Conservation (phyloP, 2,797 vertebrate genomes). For the Pseudomugil gertrudae region DNA sequence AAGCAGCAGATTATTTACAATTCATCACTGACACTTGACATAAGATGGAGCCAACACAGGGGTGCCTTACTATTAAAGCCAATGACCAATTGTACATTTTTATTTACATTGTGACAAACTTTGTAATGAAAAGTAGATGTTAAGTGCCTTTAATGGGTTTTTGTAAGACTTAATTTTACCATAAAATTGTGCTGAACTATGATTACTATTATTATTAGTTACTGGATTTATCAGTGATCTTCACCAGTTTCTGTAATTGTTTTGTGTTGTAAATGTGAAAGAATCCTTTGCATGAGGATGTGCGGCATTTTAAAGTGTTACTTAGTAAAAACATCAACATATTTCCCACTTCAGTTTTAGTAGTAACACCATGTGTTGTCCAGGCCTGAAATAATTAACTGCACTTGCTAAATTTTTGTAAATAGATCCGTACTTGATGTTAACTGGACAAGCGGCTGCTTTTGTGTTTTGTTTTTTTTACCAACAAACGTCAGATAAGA, state of each 20-base stretch:
- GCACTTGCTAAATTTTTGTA: conserved; percentile 12
- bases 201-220: conserved; percentile 13
- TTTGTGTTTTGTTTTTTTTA: conserved; percentile 7
- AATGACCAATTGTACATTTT: conserved; percentile 25
- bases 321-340: conserved; percentile 9
- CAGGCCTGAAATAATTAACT: conserved; percentile 19
- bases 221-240: background rate
- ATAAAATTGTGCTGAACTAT: conserved; percentile 23
- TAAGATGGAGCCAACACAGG: conserved; percentile 32
- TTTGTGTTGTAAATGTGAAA: conserved; percentile 8
- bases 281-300: conserved; percentile 21
- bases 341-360: conserved; percentile 16
- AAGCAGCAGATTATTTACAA: conserved; percentile 1
- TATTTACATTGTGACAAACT: conserved; percentile 31
- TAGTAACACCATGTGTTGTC: background rate
- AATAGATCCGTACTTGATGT: conserved; percentile 6
- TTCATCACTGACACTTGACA: conserved; percentile 2
- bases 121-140: conserved; percentile 33
- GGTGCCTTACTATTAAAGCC: conserved; percentile 68
- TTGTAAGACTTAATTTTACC: conserved; percentile 21
- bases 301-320: conserved; percentile 12
- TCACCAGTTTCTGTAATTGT: conserved; percentile 5
- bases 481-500: conserved; percentile 6
- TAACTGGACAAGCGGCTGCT: background rate
- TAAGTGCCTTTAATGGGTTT: conserved; percentile 69